A percentile compares a stretch with the other conserved stretches of the same genome.
Conservation (phyloP, 2,113 vertebrate species). For the Cepphus grylle region DNA sequence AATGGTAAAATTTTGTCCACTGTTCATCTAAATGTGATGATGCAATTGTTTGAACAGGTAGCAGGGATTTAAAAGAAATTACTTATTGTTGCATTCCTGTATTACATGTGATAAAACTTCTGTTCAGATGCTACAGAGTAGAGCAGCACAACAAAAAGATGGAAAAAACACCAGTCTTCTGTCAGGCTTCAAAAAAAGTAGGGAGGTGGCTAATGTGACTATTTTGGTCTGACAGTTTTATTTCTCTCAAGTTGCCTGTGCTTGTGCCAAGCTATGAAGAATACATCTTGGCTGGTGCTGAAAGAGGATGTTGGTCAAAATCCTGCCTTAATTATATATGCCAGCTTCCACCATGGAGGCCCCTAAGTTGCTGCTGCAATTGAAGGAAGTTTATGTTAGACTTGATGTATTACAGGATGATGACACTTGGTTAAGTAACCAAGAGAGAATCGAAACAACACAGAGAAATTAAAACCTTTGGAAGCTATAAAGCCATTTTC, state of each 20-base stretch:
- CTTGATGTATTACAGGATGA: neutral
- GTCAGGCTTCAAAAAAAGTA: neutral
- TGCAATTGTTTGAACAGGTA: neutral
- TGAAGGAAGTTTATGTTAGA: neutral
- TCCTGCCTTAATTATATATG: neutral
- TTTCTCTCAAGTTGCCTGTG: neutral
- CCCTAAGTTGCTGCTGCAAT: neutral
- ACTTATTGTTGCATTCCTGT: neutral
- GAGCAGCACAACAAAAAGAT: neutral
- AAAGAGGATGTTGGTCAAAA: neutral
- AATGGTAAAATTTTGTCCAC: neutral
- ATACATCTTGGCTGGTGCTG: neutral
- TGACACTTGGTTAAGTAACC: neutral
- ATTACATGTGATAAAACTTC: neutral
- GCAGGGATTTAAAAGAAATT: neutral
- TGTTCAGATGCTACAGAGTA: neutral
- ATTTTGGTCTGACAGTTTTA: neutral
- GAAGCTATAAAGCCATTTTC: neutral
- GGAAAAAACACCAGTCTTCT: neutral
- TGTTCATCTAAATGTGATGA: neutral
- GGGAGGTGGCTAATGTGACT: neutral
- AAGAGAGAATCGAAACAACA: neutral
- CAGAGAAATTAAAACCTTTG: neutral
- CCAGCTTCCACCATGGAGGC: accelerated
- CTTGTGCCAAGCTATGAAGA: neutral